Evolutionary conservation across 2,888 invertebrate species (phyloP), one percentile per base, ranked within the genome.

Genomic region (Drosophila engyochracea): DNA sequence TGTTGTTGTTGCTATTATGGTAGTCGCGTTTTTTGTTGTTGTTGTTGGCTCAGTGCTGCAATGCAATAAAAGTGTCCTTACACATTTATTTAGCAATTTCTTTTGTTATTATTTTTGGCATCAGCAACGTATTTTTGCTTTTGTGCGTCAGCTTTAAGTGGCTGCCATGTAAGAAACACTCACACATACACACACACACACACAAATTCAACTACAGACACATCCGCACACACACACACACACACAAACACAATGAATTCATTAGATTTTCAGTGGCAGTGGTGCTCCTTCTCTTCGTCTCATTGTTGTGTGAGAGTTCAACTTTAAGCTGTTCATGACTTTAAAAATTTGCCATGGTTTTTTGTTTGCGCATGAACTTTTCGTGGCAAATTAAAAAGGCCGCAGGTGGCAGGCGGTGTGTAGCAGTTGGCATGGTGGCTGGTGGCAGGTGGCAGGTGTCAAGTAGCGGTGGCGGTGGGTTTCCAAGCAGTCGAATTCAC

Each of bases 61-160:
- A 77, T 80, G 86, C 83, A 86, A 91, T 91, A 86, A 90, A 91
- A 88, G 82, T 90, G 90, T 91, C 91, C 82, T 85, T 83, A 90
- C 80, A 91, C 88, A 83, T 91, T 91, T 91, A 91, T 91, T 91
- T 90, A 89, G 85, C 86, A 86, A 91, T 91, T 85, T 78, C 85
- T 81, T 90, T 88, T 85, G 82, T 90, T 90, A 86, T 88, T 85
- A 85, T 86, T 89, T 83, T 87, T 71, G 74, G 76, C 88, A 75
- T 79, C 83, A 74, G 67, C 79, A 74, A 68, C 64, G 75, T 74
- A 73, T 71, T 75, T 74, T 70, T 70, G 69, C 79, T 64, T 71
- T 70, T 79, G 73, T 79, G 70, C 73, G 81, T 73, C 77, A 70
- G 79, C 82, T 88, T 85, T 77, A 89, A 89, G 90, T 83, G 89